phyloP scores from a whole-genome alignment of 1,140 invertebrate species.

The Stratiolaelaps scimitus region DNA sequence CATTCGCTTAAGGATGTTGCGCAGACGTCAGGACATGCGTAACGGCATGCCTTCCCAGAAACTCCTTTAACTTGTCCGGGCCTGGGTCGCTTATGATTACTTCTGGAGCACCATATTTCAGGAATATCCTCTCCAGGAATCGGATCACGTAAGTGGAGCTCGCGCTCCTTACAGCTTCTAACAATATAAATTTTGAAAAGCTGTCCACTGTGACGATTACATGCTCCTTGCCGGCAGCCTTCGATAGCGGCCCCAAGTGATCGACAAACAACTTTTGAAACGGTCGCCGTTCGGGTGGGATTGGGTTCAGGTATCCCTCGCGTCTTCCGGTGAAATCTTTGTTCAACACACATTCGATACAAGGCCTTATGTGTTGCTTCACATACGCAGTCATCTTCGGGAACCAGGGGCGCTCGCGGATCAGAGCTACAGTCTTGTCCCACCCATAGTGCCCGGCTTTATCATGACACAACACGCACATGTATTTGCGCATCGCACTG shows the following conservation, averaged over 20 bases:
- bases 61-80: not conserved
- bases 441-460: not conserved
- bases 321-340: not conserved
- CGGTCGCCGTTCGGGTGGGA: not conserved
- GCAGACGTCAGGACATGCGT: slow-evolving; percentile 33
- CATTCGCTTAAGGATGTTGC: slow-evolving; percentile 36
- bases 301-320: not conserved
- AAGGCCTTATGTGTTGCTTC: not conserved
- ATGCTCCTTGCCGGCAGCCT: not conserved
- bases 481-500: not conserved
- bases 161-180: not conserved
- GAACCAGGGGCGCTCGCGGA: not conserved
- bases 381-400: not conserved
- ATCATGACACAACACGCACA: not conserved
- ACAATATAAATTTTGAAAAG: too few relatives aligned
- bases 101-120: not conserved
- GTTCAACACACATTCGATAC: not conserved
- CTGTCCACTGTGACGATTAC: too few relatives aligned
- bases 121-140: slow-evolving; percentile 7
- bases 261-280: not conserved
- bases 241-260: not conserved
- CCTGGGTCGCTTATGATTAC: not conserved
- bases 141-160: not conserved
- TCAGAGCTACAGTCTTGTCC: not conserved
- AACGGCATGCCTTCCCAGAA: too few relatives aligned